Base-by-base conservation (phyloP, 2,888 invertebrate species). In the Lithophane socia region DNA sequence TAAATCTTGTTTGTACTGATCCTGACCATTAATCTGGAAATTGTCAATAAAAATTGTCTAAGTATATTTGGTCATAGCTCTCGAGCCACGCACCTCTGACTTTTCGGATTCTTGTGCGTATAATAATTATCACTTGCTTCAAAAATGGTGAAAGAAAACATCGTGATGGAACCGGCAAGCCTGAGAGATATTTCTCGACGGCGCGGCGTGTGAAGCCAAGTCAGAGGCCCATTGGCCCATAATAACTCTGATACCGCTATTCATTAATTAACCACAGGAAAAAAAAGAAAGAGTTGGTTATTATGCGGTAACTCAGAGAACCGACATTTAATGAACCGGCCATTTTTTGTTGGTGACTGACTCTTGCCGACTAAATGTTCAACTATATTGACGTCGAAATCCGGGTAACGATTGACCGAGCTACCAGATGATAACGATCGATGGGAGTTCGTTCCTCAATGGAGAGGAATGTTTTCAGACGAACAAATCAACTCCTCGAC, bases 1-100 rank as follows among this genome's bases (percentile, higher is more conserved):
- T 61, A 98, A 93, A 24, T 97, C 97, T 90, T 97, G 97, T n/a
- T 97, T 97, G 80, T 96, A 90, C 77, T 97, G 96, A 90, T 98
- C 98, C 63, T 93, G 93, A 3, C 98, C 98, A 84, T 97, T 97
- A 4, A 98, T 97, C 97, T 98, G 61, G 16, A 83, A 77, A 16
- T 37, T 24, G 5, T 2, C 9, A 3, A 47, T 7, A 10, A 68
- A n/a, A 37, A 16, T 29, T 67, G 18, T 13, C 2, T 29, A 18
- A 66, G 29, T 52, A 52, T 18, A 0, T 1, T 37, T 37, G 37
- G 37, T 37, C 37, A 37, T 37, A 37, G 37, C 3, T 5, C 37
- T 37, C 37, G 37, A 37, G 37, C 37, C 37, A 37, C 37, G 37
- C 37, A 37, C 37, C 37, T 37, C 37, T 0, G 37, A 37, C 37